These are phyloP conservation scores for Promerops cafer DNA, from an alignment of 2,113 vertebrate species.

Conservation along the genomic window DNA sequence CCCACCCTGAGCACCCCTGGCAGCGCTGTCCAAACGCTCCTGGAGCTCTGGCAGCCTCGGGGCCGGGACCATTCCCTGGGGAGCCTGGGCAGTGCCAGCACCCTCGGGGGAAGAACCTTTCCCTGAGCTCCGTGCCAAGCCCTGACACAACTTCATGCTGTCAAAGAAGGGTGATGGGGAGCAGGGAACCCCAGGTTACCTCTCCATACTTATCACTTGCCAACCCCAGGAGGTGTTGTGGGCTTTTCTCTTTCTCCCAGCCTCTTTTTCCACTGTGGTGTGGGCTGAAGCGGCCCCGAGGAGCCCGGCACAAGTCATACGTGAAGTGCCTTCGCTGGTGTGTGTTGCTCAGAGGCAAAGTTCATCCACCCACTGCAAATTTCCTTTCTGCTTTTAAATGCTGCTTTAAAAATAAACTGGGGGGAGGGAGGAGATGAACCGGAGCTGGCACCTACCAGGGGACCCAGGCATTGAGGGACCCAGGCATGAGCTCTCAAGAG, in stretches of 20 bases:
- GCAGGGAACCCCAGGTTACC: background rate
- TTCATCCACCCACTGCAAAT: slow-evolving; percentile 55
- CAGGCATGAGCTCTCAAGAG: background rate
- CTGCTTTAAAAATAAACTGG: slow-evolving; percentile 12
- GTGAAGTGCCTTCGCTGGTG: background rate
- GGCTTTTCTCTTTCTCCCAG: background rate
- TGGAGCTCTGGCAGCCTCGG: background rate
- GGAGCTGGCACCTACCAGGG: background rate
- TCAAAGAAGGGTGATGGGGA: background rate
- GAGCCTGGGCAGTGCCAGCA: background rate
- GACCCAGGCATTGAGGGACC: background rate
- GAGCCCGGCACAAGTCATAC: background rate
- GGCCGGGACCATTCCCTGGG: background rate
- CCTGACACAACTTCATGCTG: background rate
- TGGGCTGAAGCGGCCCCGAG: background rate
- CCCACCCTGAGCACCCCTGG: background rate
- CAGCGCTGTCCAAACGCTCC: background rate
- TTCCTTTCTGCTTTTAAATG: slow-evolving; percentile 46
- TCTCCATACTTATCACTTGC: background rate
- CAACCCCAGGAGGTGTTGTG: background rate
- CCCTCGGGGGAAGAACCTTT: background rate
- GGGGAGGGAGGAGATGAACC: background rate
- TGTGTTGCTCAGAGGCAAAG: background rate
- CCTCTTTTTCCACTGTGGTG: background rate
- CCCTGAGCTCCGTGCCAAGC: background rate